Evolutionary conservation across 1,140 invertebrate species (phyloP).

Genomic region (Homarus americanus): DNA sequence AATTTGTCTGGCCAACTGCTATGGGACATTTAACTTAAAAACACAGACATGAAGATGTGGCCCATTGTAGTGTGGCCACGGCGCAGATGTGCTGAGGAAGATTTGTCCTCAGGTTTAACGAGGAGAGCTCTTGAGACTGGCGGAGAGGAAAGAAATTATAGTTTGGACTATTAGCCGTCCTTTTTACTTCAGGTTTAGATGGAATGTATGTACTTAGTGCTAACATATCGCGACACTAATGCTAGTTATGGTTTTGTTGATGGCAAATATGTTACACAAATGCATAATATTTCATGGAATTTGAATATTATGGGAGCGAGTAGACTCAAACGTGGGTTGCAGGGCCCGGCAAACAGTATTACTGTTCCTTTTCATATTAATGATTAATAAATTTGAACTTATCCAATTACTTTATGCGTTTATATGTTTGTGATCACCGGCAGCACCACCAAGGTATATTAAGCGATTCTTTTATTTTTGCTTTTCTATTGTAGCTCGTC

Average conservation of each 20-base stretch:
- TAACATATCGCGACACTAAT: slow-evolving; percentile 5
- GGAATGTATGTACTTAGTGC: not conserved
- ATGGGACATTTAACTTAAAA: slow-evolving; percentile 13
- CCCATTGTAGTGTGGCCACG: not conserved
- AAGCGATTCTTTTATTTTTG: too few species aligned
- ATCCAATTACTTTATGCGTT: too few species aligned
- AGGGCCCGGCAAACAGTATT: not conserved
- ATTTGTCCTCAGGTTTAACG: slow-evolving; percentile 5
- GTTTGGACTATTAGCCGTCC: slow-evolving; percentile 4
- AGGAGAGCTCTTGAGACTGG: not conserved
- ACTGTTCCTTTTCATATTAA: not conserved
- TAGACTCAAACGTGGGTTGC: not conserved
- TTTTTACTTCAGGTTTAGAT: not conserved
- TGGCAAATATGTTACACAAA: not conserved
- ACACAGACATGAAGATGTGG: slow-evolving; percentile 2
- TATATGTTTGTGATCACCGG: too few species aligned
- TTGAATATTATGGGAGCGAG: not conserved
- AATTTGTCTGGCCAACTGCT: slow-evolving; percentile 2
- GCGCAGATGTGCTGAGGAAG: not conserved
- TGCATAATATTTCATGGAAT: not conserved
- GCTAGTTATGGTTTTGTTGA: not conserved
- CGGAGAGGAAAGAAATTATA: slow-evolving; percentile 19
- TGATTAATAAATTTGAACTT: not conserved
- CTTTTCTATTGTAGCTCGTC: too few species aligned
- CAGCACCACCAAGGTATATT: too few species aligned